Conservation (phyloP, 2,797 vertebrate species). For the Hypotaenidia okinawae region DNA sequence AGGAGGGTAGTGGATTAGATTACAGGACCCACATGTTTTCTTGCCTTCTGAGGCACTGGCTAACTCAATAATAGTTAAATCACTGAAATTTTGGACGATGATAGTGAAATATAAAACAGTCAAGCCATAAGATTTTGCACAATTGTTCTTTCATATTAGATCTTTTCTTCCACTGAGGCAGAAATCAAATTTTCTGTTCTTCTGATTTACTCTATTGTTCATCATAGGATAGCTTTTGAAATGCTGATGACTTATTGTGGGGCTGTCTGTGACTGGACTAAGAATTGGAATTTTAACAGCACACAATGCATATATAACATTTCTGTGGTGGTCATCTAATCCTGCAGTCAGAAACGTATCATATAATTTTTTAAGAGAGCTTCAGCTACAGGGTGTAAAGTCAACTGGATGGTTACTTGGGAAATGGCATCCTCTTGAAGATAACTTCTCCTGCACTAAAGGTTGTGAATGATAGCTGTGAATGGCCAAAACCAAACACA, state of each 20-base stretch:
- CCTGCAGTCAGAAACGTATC: not conserved
- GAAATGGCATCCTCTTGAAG: not conserved
- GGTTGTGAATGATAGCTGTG: not conserved
- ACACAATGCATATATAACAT: not conserved
- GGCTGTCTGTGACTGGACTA: not conserved
- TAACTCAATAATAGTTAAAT: not conserved
- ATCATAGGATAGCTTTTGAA: constrained; percentile 8
- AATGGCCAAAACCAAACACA: not conserved
- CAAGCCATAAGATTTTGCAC: not conserved
- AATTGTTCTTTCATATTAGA: constrained; percentile 20
- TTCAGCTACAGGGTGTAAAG: not conserved
- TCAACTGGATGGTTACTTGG: not conserved
- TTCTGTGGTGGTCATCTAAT: not conserved
- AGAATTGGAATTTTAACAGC: constrained; percentile 40
- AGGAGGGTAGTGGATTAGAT: constrained; percentile 2
- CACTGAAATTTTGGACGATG: constrained; percentile 6
- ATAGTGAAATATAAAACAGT: constrained; percentile 24
- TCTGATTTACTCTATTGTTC: constrained; percentile 23
- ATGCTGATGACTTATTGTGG: constrained; percentile 3
- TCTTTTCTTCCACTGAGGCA: not conserved
- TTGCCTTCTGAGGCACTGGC: not conserved
- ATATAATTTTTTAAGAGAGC: not conserved
- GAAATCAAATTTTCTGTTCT: constrained; percentile 43
- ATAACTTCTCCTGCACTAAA: not conserved
- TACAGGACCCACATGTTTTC: not conserved